phyloP scores from a whole-genome alignment of 2,888 invertebrate genomes.

The Tenthredo livida region DNA sequence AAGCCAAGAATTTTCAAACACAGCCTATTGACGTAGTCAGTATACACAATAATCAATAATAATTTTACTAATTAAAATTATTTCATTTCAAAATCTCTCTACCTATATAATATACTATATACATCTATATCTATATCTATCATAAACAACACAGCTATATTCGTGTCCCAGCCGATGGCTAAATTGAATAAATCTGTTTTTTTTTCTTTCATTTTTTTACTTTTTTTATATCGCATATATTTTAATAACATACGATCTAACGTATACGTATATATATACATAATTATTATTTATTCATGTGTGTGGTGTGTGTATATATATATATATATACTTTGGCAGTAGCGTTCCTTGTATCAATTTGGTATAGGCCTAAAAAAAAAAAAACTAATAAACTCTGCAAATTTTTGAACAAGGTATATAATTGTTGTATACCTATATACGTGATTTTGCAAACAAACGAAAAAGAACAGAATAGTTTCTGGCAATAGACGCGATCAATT shows the following conservation, averaged over 20 bases:
- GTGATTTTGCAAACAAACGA: background rate
- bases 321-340: slow-evolving; percentile 49
- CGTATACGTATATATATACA: background rate
- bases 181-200: background rate
- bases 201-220: too few species aligned
- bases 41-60: background rate
- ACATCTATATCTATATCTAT: background rate
- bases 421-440: background rate
- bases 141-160: background rate
- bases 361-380: slow-evolving; percentile 41
- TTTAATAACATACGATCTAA: background rate
- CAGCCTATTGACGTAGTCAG: background rate
- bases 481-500: background rate
- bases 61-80: background rate
- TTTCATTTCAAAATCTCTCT: slow-evolving; percentile 6
- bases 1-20: background rate
- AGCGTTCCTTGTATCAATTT: slow-evolving; percentile 52
- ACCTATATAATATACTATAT: background rate
- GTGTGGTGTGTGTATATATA: background rate
- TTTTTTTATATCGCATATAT: background rate
- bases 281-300: background rate
- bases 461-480: background rate
- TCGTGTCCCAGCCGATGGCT: background rate
- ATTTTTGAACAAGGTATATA: background rate
- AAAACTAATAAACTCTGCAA: background rate